Base-by-base conservation (phyloP, 2,113 vertebrate genomes). In the Scophthalmus maximus region DNA sequence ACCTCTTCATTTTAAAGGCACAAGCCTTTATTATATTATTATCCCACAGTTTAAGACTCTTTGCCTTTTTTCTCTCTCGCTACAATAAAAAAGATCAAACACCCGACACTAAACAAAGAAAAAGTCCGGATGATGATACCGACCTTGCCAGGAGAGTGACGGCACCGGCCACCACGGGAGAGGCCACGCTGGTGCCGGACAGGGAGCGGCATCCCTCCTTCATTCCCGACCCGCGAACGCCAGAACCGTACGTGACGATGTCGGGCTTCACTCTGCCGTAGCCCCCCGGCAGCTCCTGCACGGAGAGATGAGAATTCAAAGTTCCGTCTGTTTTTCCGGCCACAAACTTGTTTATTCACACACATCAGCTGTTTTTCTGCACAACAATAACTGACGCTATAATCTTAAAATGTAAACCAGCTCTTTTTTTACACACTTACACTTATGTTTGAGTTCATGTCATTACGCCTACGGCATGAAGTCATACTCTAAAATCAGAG, bases 171-270 rank as follows among this genome's bases (percentile, higher is more conserved):
- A 99, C 97, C 61, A 99, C 98, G 3, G 98, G 98, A 46, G 98
- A 99, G n/a, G 98, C 98, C 27, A 99, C 98, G 0, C 98, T 99
- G 79, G 98, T 99, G 32, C 98, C 98, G 0, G 98, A 99, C 53
- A 99, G 93, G 0, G 97, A 98, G 51, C 97, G 96, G 57, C 98
- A 99, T 1, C 98, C 98, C 14, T 97, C 98, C 75, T 99, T 99
- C 94, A 99, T 94, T 1, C 98, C 98, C 0, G 97, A 99, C 4
- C 98, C 98, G 25, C 98, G 93, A 47, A 99, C 98, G 1, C 98
- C 97, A 5, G 97, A 98, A 25, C 98, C 98, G 0, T 98, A 99
- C 6, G 98, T 99, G 59, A 99, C 97, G 2, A 99, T 96, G 50
- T 99, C 98, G 1, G 98, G 98, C 78, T 99, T 99, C 87, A 99